A percentile compares a stretch with the other conserved stretches of the same genome.
These are phyloP conservation scores for Colius striatus DNA, from an alignment of 2,113 vertebrate genomes.

Conservation along the genomic window DNA sequence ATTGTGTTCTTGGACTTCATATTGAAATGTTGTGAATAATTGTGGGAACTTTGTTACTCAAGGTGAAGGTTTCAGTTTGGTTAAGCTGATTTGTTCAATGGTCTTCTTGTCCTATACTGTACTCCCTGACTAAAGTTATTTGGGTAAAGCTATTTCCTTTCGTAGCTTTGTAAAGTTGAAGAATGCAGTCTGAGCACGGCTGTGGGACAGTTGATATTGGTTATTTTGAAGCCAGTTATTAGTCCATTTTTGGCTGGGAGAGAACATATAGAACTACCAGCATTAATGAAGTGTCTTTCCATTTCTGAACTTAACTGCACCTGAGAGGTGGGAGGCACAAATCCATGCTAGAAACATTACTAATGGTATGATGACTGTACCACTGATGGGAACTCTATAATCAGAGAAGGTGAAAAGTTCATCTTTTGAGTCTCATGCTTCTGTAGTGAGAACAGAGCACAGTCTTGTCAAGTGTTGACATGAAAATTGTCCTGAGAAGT, in stretches of 20 bases:
- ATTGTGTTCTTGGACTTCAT: neutral
- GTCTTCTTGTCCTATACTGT: neutral
- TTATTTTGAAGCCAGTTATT: conserved; percentile 18
- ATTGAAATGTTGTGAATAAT: neutral
- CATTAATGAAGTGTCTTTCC: neutral
- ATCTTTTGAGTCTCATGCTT: neutral
- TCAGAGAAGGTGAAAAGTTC: neutral
- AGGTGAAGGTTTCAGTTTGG: neutral
- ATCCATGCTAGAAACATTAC: neutral
- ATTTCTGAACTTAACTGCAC: neutral
- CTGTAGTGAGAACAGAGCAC: neutral
- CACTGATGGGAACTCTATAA: neutral
- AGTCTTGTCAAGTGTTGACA: neutral
- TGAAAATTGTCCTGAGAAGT: neutral
- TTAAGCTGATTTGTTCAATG: neutral
- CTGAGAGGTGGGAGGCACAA: neutral
- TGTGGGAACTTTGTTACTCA: neutral
- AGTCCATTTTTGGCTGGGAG: neutral
- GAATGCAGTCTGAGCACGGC: neutral
- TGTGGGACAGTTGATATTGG: neutral
- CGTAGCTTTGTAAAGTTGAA: neutral
- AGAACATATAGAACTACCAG: neutral
- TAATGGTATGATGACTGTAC: neutral
- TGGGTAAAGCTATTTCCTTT: neutral
- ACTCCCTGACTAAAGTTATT: neutral